Base-by-base conservation (phyloP, 37 sponge, comb jelly and placozoan genomes). In the Cladorhizidae sp. region DNA sequence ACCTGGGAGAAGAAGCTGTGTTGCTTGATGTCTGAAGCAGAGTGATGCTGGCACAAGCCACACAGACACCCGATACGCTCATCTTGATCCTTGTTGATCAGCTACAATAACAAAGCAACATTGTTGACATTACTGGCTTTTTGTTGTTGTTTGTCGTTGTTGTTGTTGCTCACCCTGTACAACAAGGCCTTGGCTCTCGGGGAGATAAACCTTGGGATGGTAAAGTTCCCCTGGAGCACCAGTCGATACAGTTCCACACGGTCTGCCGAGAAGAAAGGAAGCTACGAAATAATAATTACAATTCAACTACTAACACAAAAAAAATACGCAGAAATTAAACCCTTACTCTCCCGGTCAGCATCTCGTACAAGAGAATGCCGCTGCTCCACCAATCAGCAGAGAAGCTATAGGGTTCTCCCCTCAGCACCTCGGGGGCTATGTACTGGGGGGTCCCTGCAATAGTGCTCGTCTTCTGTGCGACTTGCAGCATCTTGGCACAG, bases 321-420 rank as follows among this genome's bases (percentile, higher is more conserved):
- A 2, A 25, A 36, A 31, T 31, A 35, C 8, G 57, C 29, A 58
- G 29, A 33, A 28, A 22, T 31, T 8, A 11, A 21, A 23, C 14
- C 28, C 61, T 14, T 69, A 93, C 94, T 76, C 86, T 82, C 63
- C 94, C 94, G 32, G 75, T 70, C 0, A 94, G 67, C 88, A 94
- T 75, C 70, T 94, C 94, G 72, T 80, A 87, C 32, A 94, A 76
- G 0, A 94, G 78, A 7, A 94, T 54, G 11, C 94, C 94, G 64
- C 87, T 82, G 36, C 87, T 87, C 94, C 94, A 94, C 94, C 94
- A 94, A 56, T 94, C 94, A 42, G 90, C 94, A 17, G 91, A 79
- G 64, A 67, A 87, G 45, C 67, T 83, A 61, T 93, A 93, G 40
- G 86, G 90, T 70, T 93, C 90, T 79, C 91, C 94, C 56, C 85